These are phyloP conservation scores for Azemiops feae DNA, from an alignment of 2,113 vertebrate genomes.

Conservation along the genomic window DNA sequence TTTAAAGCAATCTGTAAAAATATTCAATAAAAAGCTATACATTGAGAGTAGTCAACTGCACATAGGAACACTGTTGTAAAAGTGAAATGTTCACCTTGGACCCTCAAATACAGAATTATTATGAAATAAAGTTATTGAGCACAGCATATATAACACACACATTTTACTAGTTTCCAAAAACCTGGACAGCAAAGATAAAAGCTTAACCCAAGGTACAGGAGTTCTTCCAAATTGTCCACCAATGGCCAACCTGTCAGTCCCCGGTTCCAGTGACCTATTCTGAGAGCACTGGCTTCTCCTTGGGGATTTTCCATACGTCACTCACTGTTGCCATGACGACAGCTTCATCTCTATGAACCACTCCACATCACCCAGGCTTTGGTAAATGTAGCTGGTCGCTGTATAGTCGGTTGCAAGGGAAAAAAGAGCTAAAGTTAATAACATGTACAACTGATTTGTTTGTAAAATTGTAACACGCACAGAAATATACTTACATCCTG, in stretches of 20 bases:
- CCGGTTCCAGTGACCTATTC: conserved; percentile 99
- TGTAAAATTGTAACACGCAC: conserved; percentile 75
- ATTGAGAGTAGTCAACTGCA: neutral
- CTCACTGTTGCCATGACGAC: conserved; percentile 99
- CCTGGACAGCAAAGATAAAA: conserved; percentile 96
- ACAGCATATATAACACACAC: conserved; percentile 37
- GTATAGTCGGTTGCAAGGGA: conserved; percentile 98
- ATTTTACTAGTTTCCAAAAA: conserved; percentile 68
- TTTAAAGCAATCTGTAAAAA: neutral
- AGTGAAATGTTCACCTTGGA: neutral
- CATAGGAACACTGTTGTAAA: neutral
- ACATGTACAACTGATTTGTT: conserved; percentile 71
- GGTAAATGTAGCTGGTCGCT: conserved; percentile 99
- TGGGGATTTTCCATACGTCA: conserved; percentile 97
- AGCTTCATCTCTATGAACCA: conserved; percentile 99
- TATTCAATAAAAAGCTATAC: neutral
- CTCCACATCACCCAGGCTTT: conserved; percentile 99
- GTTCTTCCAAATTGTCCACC: conserved; percentile 95
- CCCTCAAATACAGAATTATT: conserved; percentile 16
- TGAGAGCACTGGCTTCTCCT: conserved; percentile 99
- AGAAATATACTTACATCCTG: conserved; percentile 77
- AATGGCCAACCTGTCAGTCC: conserved; percentile 99
- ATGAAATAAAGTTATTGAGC: conserved; percentile 37
- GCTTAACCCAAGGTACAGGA: conserved; percentile 98
- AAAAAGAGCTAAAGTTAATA: conserved; percentile 97